Conservation (phyloP, 2,888 invertebrate genomes). For the Spodoptera exigua region DNA sequence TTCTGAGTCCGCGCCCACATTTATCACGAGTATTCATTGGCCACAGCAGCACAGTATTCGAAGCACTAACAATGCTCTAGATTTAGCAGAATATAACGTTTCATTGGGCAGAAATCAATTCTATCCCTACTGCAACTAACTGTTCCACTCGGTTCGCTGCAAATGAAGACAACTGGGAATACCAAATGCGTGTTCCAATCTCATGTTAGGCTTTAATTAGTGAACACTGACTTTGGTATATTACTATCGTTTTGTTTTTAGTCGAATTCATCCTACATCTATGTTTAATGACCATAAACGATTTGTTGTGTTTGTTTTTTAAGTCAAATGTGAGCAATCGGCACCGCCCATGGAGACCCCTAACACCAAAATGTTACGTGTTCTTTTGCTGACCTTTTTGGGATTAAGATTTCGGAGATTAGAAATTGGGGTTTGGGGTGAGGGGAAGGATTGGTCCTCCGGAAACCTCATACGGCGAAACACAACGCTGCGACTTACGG, state of each 20-base stretch:
- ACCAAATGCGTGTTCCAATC: background rate
- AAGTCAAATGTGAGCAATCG: too few species aligned
- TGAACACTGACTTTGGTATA: background rate
- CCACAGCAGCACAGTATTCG: background rate
- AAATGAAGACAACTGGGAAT: constrained; percentile 10
- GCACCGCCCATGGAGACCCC: too few species aligned
- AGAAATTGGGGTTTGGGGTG: too few species aligned
- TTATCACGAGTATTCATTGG: constrained; percentile 7
- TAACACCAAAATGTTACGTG: too few species aligned
- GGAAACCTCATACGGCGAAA: too few species aligned
- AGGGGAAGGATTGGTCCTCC: too few species aligned
- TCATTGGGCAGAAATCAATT: constrained; percentile 32
- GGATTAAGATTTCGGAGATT: too few species aligned
- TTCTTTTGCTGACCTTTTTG: too few species aligned
- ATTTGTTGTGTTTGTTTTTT: too few species aligned
- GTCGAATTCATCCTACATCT: too few species aligned
- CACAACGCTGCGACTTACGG: too few species aligned
- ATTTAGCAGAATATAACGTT: constrained; percentile 30
- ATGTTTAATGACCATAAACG: too few species aligned
- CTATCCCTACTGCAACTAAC: constrained; percentile 8
- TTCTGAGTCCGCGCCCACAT: constrained; percentile 6
- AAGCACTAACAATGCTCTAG: constrained; percentile 8
- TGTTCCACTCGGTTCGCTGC: background rate
- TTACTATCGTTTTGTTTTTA: background rate
- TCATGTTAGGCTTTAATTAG: background rate